phyloP scores from a whole-genome alignment of 2,797 vertebrate species.

The Pipistrellus pipistrellus region DNA sequence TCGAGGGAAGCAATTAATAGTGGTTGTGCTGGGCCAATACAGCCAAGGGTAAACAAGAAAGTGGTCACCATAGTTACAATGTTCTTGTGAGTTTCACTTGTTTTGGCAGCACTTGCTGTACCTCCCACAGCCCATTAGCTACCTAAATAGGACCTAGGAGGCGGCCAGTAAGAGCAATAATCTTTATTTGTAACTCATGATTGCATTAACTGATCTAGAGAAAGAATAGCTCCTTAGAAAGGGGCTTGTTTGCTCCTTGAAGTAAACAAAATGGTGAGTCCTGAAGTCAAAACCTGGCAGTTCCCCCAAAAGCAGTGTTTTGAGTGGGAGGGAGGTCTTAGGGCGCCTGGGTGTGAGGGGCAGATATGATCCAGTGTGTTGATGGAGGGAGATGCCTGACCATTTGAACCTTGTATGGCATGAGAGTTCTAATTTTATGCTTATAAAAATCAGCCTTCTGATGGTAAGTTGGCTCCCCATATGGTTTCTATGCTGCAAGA shows the following conservation, averaged over 20 bases:
- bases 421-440: constrained; percentile 40
- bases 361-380: background rate
- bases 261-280: background rate
- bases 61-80: too few relatives aligned
- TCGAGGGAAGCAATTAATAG: background rate
- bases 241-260: background rate
- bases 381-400: background rate
- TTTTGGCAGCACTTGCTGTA: too few relatives aligned
- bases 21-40: too few relatives aligned
- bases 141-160: too few relatives aligned
- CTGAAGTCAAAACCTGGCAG: background rate
- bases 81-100: too few relatives aligned
- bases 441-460: constrained; percentile 44
- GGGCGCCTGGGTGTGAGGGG: background rate
- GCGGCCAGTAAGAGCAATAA: background rate
- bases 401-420: constrained; percentile 21
- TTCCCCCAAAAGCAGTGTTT: background rate
- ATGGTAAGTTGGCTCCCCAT: background rate
- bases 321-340: background rate
- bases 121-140: too few relatives aligned
- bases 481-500: background rate
- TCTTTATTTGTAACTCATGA: background rate
- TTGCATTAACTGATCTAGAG: background rate
- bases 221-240: constrained; percentile 6
- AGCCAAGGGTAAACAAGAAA: too few relatives aligned